Percentiles rank a stretch among this genome's conserved stretches.
phyloP scores from a whole-genome alignment of 2,113 vertebrate genomes.

The Lamprotornis superbus region DNA sequence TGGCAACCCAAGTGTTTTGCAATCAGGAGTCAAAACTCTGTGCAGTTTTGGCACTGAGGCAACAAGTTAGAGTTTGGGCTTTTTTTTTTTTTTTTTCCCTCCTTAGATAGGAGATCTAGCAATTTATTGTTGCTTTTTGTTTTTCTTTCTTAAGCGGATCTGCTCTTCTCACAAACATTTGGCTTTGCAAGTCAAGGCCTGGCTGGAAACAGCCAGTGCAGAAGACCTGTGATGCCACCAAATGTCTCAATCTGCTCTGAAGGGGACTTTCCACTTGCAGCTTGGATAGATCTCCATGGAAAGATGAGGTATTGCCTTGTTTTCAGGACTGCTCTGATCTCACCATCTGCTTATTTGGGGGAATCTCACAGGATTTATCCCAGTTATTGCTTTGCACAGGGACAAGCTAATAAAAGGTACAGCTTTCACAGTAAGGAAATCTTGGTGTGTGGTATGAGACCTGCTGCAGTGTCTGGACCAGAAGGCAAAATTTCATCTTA shows the following conservation, averaged over 20 bases:
- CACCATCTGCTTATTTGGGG: not conserved
- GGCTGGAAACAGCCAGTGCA: not conserved
- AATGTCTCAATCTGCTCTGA: not conserved
- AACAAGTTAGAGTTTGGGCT: not conserved
- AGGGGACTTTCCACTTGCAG: not conserved
- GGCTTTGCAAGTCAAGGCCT: not conserved
- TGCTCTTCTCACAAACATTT: not conserved
- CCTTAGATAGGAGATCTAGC: not conserved
- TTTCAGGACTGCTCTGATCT: not conserved
- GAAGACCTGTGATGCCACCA: not conserved
- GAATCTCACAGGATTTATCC: not conserved
- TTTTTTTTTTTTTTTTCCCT: not conserved
- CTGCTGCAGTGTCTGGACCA: not conserved
- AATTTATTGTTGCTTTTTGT: not conserved
- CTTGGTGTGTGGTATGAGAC: conserved; percentile 23
- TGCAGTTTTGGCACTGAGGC: not conserved
- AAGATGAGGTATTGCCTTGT: not conserved
- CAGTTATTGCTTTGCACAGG: not conserved
- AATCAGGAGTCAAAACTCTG: not conserved
- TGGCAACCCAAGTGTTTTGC: not conserved
- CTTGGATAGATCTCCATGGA: not conserved
- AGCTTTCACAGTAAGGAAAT: not conserved
- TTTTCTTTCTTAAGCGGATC: not conserved
- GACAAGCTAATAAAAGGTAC: not conserved
- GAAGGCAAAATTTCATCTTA: not conserved